Evolutionary conservation across 2,888 invertebrate genomes (phyloP), one percentile per base, ranked within the genome.

Genomic region (Diaphora mendica): DNA sequence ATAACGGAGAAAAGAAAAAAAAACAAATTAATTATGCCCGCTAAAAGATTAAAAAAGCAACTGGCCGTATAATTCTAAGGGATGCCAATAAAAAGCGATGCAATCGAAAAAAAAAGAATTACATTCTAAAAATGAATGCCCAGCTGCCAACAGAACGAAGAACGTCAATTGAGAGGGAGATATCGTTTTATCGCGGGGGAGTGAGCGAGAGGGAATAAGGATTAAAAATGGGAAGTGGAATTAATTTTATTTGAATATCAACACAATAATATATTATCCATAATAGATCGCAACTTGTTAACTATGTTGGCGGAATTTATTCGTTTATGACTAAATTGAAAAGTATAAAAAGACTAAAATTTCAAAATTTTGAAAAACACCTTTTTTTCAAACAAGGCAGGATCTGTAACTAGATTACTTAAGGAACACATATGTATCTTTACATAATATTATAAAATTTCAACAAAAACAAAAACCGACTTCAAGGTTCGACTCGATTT

Each of bases 141-240:
- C 95, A 95, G 95, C 95, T 95, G 95, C 95, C 91, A 89, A 88
- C 90, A 92, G 93, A 92, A 93, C 93, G 91, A 92, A 81, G 83
- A 79, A 81, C 76, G 85, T 89, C 88, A 89, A 90, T 88, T 83
- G 91, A 80, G 85, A 72, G 89, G 92, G 80, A 65, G 91, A 85
- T 90, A 93, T 68, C 65, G 77, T 64, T 59, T 70, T 79, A 85
- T 79, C 17, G 51, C 55, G 42, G 77, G 74, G 30, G 91, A 74
- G 85, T n/a, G 88, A 92, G 81, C 86, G 91, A 85, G 93, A 93
- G 64, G 80, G 82, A 74, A 83, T 84, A 85, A 85, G 91, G 93
- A 93, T 93, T 93, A 93, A 91, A 71, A 91, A 89, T 88, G 83
- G 87, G 88, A 91, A 90, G 86, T 85, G 82, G 84, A 92, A 94